Evolutionary conservation across 2,113 vertebrate genomes (phyloP).

Genomic region (Sialia sialis): DNA sequence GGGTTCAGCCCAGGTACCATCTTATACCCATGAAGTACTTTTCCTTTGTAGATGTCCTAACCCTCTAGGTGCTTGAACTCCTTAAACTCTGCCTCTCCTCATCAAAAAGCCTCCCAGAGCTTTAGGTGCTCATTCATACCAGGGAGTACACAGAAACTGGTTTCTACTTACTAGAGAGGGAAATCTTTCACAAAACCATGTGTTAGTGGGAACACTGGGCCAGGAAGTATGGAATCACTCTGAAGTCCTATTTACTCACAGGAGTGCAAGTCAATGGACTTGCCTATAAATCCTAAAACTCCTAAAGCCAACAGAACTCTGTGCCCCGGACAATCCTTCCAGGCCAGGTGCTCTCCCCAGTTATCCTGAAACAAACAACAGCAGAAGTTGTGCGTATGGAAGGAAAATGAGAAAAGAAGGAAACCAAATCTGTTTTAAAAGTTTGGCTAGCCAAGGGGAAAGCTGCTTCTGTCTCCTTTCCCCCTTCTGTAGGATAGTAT

Average conservation of each 20-base stretch:
- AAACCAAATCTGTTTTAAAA: not conserved
- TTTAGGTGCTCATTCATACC: not conserved
- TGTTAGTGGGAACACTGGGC: not conserved
- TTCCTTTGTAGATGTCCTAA: not conserved
- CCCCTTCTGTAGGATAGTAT: not conserved
- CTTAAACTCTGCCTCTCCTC: not conserved
- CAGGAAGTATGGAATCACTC: not conserved
- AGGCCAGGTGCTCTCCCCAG: fast-evolving
- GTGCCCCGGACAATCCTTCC: not conserved
- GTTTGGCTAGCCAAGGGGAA: not conserved
- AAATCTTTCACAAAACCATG: not conserved
- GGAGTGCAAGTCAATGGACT: not conserved
- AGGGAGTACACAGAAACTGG: not conserved
- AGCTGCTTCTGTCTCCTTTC: not conserved
- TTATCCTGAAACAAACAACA: not conserved
- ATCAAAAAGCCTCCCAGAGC: not conserved
- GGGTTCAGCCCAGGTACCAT: not conserved
- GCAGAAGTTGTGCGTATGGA: not conserved
- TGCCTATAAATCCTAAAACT: too few species aligned
- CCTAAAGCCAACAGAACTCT: not conserved
- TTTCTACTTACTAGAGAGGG: not conserved
- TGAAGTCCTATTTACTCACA: not conserved
- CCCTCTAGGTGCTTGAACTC: not conserved
- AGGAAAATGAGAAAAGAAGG: not conserved
- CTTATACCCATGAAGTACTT: not conserved